Conservation (phyloP, 2,113 vertebrate genomes). For the Vulpes lagopus region DNA sequence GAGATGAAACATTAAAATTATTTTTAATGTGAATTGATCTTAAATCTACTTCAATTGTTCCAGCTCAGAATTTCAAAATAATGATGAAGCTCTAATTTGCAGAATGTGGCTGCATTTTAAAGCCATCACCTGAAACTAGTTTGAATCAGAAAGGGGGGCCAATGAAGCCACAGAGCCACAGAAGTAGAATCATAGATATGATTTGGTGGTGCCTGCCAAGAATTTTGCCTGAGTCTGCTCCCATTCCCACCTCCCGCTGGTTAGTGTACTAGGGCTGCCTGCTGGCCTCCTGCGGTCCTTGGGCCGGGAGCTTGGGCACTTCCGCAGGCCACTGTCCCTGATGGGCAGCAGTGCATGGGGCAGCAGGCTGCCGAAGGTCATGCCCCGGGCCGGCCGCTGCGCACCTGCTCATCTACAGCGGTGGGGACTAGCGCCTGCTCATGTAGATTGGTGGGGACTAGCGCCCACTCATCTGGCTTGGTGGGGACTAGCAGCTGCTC, state of each 20-base stretch:
- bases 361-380: not conserved
- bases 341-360: too few species aligned
- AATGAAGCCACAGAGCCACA: not conserved
- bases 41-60: not conserved
- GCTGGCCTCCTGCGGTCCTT: not conserved
- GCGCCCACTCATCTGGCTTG: too few species aligned
- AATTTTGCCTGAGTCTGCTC: not conserved
- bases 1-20: conserved; percentile 9
- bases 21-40: not conserved
- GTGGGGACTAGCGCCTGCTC: too few species aligned
- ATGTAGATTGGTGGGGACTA: too few species aligned
- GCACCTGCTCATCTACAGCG: too few species aligned
- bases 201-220: not conserved
- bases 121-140: not conserved
- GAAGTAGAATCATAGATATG: not conserved
- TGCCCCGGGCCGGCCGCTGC: too few species aligned
- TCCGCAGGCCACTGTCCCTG: not conserved
- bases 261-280: not conserved
- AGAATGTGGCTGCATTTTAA: not conserved
- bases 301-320: not conserved
- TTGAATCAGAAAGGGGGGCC: not conserved
- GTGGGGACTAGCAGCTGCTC: too few species aligned
- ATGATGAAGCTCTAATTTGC: not conserved
- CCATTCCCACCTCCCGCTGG: not conserved
- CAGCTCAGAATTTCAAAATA: conserved; percentile 9